phyloP scores from a whole-genome alignment of 2,888 invertebrate genomes.

The Drosophila flavopinicola region DNA sequence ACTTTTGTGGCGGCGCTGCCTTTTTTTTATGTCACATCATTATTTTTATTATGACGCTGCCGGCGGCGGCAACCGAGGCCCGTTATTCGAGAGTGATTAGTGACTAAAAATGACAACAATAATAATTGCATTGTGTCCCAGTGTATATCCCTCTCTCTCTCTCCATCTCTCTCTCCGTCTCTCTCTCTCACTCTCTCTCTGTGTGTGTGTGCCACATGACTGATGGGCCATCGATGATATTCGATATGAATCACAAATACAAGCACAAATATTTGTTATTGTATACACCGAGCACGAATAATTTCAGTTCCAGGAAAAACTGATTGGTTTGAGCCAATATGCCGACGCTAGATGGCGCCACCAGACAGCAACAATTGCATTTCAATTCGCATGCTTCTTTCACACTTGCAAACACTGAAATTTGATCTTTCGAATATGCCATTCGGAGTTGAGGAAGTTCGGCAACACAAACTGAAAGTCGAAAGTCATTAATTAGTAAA shows the following conservation, averaged over 20 bases:
- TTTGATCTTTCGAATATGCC: too few species aligned
- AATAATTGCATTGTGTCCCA: conserved; percentile 53
- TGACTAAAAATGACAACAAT: conserved; percentile 67
- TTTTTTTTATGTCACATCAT: conserved; percentile 76
- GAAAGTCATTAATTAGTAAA: too few species aligned
- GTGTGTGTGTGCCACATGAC: conserved; percentile 37
- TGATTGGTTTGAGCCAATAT: conserved; percentile 33
- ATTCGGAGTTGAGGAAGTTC: too few species aligned
- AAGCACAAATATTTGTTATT: conserved; percentile 49
- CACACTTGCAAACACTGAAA: too few species aligned
- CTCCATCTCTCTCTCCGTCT: too few species aligned
- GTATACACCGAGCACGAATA: conserved; percentile 6
- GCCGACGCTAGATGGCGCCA: conserved; percentile 48
- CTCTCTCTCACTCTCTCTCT: too few species aligned
- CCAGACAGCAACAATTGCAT: neutral
- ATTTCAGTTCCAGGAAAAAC: conserved; percentile 50
- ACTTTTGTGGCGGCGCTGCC: conserved; percentile 23
- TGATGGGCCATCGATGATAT: conserved; percentile 52
- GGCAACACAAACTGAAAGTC: too few species aligned
- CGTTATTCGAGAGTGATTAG: conserved; percentile 77
- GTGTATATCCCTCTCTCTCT: too few species aligned
- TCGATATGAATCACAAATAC: conserved; percentile 60
- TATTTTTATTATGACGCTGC: conserved; percentile 76
- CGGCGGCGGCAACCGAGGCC: conserved; percentile 43
- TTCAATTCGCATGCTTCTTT: neutral